Evolutionary conservation across 64 coral and sea anemone genomes (phyloP), one percentile per base, ranked within the genome.

Genomic region (Montipora capricornis): DNA sequence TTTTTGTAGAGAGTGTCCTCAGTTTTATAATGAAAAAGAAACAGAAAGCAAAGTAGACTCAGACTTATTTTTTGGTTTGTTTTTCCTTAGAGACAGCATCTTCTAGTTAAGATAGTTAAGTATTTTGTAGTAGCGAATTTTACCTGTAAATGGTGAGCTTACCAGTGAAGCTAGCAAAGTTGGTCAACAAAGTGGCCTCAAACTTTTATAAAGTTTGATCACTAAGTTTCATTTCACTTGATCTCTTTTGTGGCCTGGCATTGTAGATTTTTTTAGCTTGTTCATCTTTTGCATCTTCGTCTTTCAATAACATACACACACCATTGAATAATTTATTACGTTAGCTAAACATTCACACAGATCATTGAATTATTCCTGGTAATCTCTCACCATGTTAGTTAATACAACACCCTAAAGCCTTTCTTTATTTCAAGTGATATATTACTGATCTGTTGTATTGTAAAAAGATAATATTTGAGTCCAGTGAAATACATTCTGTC

Each of bases 1-100:
- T 70, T 86, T 76, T 86, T 86, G 82, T 86, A 86, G 82, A 86
- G 71, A 86, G 82, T 86, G 70, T 62, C 20, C 59, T 86, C 46
- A 71, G 50, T 86, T 86, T 86, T 86, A 86, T 86, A 86, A 86
- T 71, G 82, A 86, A 71, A 86, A 14, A 16, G 37, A 86, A 44
- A 86, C 47, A 26, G 82, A 86, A 17, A 71, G 68, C 5, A 73
- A 46, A 68, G 12, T 82, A 20, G 68, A 71, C 68, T 37, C 45
- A 86, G 47, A 46, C 64, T 5, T 19, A 86, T 47, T 48, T 47
- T 62, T 70, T 71, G 82, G 62, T 47, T 86, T 15, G 17, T 44
- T 71, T 64, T 64, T 86, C 44, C 60, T 71, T 64, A 12, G 19
- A 71, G 82, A 73, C 62, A 71, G 47, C 66, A 49, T 73, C 76